Evolutionary conservation across 37 sponge, comb jelly and placozoan genomes (phyloP).

Genomic region (Diacarnus erythraeanus): DNA sequence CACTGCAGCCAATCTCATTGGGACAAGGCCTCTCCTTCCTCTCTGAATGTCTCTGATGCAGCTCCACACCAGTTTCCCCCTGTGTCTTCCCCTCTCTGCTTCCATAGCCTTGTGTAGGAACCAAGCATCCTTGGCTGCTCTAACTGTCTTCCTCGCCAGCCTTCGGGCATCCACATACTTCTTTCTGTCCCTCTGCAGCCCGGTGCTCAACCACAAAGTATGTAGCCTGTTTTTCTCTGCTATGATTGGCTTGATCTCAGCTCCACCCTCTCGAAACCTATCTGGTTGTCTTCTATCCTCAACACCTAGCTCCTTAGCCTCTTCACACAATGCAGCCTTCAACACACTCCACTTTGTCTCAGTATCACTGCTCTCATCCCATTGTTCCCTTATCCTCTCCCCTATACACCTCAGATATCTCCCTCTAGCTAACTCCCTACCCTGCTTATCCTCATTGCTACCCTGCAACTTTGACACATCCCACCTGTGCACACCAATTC

Average conservation of each 20-base stretch:
- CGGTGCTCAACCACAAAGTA: neutral
- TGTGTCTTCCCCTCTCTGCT: conserved; percentile 10
- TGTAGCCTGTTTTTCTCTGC: conserved; percentile 9
- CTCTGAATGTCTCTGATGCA: conserved; percentile 29
- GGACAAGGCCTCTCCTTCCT: conserved; percentile 30
- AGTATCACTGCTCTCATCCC: neutral
- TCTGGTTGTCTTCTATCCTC: neutral
- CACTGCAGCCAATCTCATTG: neutral
- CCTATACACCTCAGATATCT: neutral
- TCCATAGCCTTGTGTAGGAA: conserved; percentile 31
- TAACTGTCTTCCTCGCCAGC: conserved; percentile 3
- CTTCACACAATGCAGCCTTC: neutral
- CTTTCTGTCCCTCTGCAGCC: conserved; percentile 11
- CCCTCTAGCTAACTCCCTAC: neutral
- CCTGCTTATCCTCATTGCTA: conserved; percentile 10
- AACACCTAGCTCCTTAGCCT: neutral
- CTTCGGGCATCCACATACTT: neutral
- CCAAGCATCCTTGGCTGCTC: conserved; percentile 20
- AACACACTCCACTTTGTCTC: neutral
- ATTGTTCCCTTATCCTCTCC: neutral
- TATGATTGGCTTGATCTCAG: neutral
- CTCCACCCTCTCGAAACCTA: neutral
- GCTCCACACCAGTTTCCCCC: conserved; percentile 17
- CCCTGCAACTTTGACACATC: conserved; percentile 18
- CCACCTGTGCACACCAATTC: conserved; percentile 1